Percentiles rank a stretch among this genome's conserved stretches.
Conservation (phyloP, 2,113 vertebrate species). For the Brachyistius frenatus region DNA sequence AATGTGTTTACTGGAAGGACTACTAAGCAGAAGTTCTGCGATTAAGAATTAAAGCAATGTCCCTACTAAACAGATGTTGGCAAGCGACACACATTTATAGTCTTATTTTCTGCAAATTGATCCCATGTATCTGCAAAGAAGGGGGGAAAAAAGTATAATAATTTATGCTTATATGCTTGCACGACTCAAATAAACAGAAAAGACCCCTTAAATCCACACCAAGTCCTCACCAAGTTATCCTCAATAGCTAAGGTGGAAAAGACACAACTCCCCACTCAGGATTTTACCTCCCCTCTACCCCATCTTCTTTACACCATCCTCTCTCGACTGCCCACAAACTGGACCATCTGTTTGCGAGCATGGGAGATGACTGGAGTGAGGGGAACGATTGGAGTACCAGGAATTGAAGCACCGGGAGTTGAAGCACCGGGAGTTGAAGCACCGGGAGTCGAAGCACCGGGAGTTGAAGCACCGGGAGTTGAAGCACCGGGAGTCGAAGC, state of each 20-base stretch:
- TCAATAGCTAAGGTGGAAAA: constrained; percentile 41
- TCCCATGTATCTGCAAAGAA: constrained; percentile 3
- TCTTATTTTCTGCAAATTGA: background rate
- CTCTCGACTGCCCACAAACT: constrained; percentile 74
- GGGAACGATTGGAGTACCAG: constrained; percentile 59
- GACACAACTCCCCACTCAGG: background rate
- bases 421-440: constrained; percentile 43
- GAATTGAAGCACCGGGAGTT: constrained; percentile 52
- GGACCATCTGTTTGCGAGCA: constrained; percentile 79
- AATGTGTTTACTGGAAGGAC: no score
- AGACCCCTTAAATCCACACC: background rate
- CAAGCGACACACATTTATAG: background rate
- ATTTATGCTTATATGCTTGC: background rate
- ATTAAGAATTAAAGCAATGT: background rate
- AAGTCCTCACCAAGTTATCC: constrained; percentile 16
- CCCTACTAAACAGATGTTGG: background rate
- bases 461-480: background rate
- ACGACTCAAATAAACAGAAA: constrained; percentile 13
- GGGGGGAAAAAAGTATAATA: background rate
- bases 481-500: constrained; percentile 35
- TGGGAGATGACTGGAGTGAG: constrained; percentile 76
- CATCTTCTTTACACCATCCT: constrained; percentile 62
- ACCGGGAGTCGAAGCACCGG: background rate
- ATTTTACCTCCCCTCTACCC: background rate
- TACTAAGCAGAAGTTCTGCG: no score